Base-by-base conservation (phyloP, 2,888 invertebrate genomes). In the Pyrocoelia pectoralis region DNA sequence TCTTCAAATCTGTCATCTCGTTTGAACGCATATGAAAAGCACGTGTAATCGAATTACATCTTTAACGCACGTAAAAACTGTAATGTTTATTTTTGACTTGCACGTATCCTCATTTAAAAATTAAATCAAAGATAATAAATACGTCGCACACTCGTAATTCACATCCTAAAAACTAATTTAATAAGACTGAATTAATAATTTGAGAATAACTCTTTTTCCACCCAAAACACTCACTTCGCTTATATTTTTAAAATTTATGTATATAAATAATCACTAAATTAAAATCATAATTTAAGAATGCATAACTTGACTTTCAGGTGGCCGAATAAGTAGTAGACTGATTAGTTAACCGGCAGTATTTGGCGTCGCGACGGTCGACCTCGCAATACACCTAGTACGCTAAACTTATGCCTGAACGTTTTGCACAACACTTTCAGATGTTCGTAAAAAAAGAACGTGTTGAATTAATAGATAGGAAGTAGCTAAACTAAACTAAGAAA, bases 291-390 rank as follows among this genome's bases (percentile, higher is more conserved):
- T 12, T 17, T 10, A 15, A 10, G 4, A 10, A 29, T 67, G 57
- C 60, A 57, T 58, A 61, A 64, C 68, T 73, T 66, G 68, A 66
- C 70, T 68, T 70, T 69, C 72, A 72, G 72, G 71, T 75, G 73
- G 73, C 74, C 73, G 70, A 71, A 72, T 68, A 62, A 68, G 68
- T 68, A 70, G 68, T 66, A 60, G 66, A 76, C 75, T 74, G 75
- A 76, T 75, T 74, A 72, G 70, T 68, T 71, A 68, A 66, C 68
- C 70, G 70, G 66, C 66, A 65, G 68, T 65, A 65, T 69, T 70
- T 64, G 66, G 69, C 74, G 74, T 74, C 74, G 74, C 73, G 75
- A 72, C 75, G 74, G 61, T 69, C 69, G 70, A 68, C 70, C 71
- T 69, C 72, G 71, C 73, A 64, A 38, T 54, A 49, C 60, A 60